Conservation (phyloP, 2,113 vertebrate species). For the Cochlearius cochlearius region DNA sequence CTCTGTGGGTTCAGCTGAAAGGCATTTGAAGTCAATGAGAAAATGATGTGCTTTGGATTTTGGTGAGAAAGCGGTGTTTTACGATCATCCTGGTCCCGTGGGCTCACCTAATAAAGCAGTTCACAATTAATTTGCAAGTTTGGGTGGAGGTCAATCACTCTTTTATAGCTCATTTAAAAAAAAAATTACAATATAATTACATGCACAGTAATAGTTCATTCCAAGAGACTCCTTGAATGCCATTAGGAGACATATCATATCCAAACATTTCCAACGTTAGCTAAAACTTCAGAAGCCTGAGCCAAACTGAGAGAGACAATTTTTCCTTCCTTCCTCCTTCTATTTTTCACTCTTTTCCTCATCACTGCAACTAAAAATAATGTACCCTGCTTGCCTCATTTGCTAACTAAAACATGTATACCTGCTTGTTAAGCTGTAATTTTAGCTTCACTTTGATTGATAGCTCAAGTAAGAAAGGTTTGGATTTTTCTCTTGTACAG, state of each 20-base stretch:
- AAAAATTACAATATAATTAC: background rate
- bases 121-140: background rate
- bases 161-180: background rate
- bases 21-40: background rate
- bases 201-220: background rate
- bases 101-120: background rate
- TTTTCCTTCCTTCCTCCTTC: conserved; percentile 42
- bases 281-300: conserved; percentile 8
- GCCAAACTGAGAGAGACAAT: background rate
- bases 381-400: conserved; percentile 16
- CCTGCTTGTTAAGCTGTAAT: conserved; percentile 47
- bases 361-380: conserved; percentile 39
- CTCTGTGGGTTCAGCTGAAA: background rate
- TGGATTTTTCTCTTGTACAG: conserved; percentile 28
- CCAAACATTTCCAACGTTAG: conserved; percentile 12
- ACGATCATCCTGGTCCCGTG: background rate
- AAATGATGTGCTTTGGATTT: background rate
- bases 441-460: conserved; percentile 58
- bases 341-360: conserved; percentile 48
- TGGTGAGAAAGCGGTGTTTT: background rate
- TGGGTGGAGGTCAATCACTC: background rate
- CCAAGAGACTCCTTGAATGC: background rate
- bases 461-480: conserved; percentile 14
- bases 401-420: conserved; percentile 42
- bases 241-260: background rate